Conservation (phyloP, 2,113 vertebrate species). For the Okapia johnstoni region DNA sequence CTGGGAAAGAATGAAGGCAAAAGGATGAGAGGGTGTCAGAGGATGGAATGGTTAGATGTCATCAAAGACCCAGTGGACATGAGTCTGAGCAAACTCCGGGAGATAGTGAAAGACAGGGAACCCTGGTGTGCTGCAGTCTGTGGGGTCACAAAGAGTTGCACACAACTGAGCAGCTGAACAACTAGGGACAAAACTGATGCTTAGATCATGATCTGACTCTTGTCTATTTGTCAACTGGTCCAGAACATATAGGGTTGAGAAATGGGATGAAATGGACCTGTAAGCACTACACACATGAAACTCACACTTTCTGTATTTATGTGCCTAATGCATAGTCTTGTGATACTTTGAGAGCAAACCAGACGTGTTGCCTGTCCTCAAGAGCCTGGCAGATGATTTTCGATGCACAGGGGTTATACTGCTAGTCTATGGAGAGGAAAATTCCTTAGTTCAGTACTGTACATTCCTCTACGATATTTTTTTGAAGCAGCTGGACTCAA, state of each 20-base stretch:
- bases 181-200: not conserved
- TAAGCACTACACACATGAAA: not conserved
- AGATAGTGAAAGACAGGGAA: not conserved
- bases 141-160: not conserved
- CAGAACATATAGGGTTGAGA: not conserved
- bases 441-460: slow-evolving; percentile 27
- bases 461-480: slow-evolving; percentile 8
- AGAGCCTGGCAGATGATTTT: not conserved
- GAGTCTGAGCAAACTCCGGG: not conserved
- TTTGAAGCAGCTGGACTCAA: slow-evolving; percentile 21
- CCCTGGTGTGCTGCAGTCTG: not conserved
- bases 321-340: not conserved
- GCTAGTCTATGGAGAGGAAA: not conserved
- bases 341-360: not conserved
- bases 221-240: not conserved
- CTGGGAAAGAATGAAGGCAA: not conserved
- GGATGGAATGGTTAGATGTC: not conserved
- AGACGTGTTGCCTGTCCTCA: not conserved
- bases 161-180: not conserved
- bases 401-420: not conserved
- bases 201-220: not conserved
- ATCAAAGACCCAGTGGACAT: not conserved
- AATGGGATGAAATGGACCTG: not conserved
- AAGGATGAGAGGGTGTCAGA: not conserved
- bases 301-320: not conserved